These are phyloP conservation scores for Stenichneumon culpator DNA, from an alignment of 2,888 invertebrate genomes.

Conservation along the genomic window DNA sequence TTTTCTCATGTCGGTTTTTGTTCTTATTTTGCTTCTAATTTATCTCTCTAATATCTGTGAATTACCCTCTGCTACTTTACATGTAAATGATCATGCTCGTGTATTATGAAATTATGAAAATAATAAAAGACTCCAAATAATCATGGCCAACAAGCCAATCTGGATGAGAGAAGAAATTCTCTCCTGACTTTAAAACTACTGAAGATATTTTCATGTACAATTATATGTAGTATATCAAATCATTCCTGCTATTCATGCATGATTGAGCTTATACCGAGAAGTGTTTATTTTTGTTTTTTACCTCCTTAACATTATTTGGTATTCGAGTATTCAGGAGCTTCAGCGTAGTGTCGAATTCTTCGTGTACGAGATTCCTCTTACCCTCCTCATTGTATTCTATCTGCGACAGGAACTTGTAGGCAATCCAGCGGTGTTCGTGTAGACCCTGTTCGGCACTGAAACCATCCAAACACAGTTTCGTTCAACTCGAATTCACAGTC, in stretches of 20 bases:
- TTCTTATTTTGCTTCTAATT: no score
- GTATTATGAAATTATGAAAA: neutral
- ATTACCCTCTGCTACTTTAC: no score
- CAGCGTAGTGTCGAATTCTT: slow-evolving; percentile 71
- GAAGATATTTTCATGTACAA: no score
- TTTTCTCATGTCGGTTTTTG: no score
- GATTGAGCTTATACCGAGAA: no score
- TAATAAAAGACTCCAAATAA: neutral
- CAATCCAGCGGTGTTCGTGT: slow-evolving; percentile 75
- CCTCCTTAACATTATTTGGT: slow-evolving; percentile 58
- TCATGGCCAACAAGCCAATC: neutral
- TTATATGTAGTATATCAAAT: no score
- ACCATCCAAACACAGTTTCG: neutral
- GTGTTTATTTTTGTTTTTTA: slow-evolving; percentile 3
- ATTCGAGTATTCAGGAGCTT: slow-evolving; percentile 70
- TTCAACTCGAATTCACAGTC: neutral
- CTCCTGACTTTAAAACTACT: no score
- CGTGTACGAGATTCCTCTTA: slow-evolving; percentile 55
- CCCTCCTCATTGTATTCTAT: slow-evolving; percentile 64
- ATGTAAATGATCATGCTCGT: neutral
- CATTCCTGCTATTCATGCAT: no score
- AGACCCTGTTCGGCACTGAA: slow-evolving; percentile 60
- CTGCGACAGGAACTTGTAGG: slow-evolving; percentile 72
- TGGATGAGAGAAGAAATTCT: no score
- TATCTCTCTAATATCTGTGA: no score